Evolutionary conservation across 2,888 invertebrate genomes (phyloP), one percentile per base, ranked within the genome.

Genomic region (Watsonalla cultraria): DNA sequence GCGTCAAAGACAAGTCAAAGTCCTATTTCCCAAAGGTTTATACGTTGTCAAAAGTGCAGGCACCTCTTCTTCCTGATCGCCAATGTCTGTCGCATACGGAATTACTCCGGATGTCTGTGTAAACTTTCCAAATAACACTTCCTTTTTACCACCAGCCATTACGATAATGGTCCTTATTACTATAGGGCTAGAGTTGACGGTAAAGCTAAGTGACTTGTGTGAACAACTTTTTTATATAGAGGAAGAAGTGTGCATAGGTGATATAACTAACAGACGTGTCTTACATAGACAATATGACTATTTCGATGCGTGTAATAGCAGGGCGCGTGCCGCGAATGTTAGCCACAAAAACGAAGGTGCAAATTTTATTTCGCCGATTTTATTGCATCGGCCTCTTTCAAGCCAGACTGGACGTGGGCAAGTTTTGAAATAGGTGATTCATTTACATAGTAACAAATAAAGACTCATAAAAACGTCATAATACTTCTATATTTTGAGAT

Each of bases 191-290:
- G 58, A 55, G 45, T 24, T 35, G 7, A 48, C n/a, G 45, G 7
- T 52, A 51, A 53, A 7, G 15, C 24, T 47, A 6, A 0, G 7
- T 0, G 50, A 9, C 8, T 55, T 45, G 34, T n/a, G 51, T 55
- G 56, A 54, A 37, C 39, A 48, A 55, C 47, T 68, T 64, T 73
- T 73, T 70, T 57, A 60, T 67, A 67, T 70, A 68, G 56, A 67
- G 75, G 74, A 74, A 71, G 66, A 54, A 62, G 57, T 51, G 61
- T 65, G 68, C 72, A 66, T 59, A 60, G 69, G 67, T 72, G 66
- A 70, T 65, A 70, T 68, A 73, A 71, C 54, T 53, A 37, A n/a
- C 34, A 54, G 39, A 35, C 74, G 74, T 74, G 74, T 53, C 37
- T 57, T 35, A 64, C 62, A 70, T 74, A 35, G 35, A 52, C 54